These are phyloP conservation scores for Promerops cafer DNA, from an alignment of 2,113 vertebrate species.

Conservation along the genomic window DNA sequence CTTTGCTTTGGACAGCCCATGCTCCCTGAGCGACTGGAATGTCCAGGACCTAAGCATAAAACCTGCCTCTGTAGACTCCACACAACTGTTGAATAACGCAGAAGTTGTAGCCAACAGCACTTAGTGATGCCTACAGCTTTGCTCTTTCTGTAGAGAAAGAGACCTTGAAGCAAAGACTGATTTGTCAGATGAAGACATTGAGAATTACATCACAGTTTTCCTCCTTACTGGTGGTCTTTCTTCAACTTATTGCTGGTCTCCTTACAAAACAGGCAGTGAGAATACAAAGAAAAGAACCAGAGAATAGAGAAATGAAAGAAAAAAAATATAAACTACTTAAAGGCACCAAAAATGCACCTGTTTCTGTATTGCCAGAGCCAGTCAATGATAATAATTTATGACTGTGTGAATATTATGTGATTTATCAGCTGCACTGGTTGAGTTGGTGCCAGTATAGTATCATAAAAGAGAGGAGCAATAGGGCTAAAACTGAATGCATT, in stretches of 20 bases:
- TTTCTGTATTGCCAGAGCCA: constrained; percentile 60
- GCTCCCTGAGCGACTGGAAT: background rate
- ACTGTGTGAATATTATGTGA: constrained; percentile 74
- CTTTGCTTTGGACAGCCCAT: background rate
- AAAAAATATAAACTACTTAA: constrained; percentile 13
- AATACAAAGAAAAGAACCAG: background rate
- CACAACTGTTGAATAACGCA: background rate
- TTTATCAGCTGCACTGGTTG: constrained; percentile 72
- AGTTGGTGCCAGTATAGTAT: constrained; percentile 79
- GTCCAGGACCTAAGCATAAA: background rate
- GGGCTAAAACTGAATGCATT: constrained; percentile 62
- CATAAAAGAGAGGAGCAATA: constrained; percentile 66
- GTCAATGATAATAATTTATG: constrained; percentile 72
- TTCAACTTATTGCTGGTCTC: background rate
- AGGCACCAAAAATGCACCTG: constrained; percentile 66
- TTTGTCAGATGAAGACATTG: background rate
- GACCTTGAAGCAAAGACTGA: background rate
- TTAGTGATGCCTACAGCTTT: background rate
- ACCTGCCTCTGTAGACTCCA: background rate
- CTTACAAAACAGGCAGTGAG: background rate
- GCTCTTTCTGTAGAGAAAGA: background rate
- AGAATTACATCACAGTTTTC: background rate
- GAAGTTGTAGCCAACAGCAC: background rate
- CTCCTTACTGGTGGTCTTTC: background rate
- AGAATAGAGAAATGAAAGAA: background rate